A percentile compares a stretch with the other conserved stretches of the same genome.
These are phyloP conservation scores for Trachurus trachurus DNA, from an alignment of 2,797 vertebrate genomes.

Conservation along the genomic window DNA sequence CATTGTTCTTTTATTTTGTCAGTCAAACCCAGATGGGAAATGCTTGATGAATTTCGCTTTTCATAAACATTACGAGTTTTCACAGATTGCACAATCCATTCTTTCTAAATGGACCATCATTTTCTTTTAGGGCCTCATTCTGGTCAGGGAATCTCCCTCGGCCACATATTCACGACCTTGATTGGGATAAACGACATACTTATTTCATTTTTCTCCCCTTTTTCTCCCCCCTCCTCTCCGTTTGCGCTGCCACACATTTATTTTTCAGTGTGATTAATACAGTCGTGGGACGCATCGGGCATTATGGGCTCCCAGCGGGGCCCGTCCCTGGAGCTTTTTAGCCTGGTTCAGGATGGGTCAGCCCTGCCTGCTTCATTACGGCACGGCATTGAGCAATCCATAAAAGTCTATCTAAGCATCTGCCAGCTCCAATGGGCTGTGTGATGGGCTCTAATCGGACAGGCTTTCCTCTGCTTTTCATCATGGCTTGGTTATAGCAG, in stretches of 20 bases:
- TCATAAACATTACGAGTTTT: slow-evolving; percentile 75
- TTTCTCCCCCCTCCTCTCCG: slow-evolving; percentile 14
- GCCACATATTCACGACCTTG: slow-evolving; percentile 76
- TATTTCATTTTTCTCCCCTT: slow-evolving; percentile 68
- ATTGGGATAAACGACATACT: slow-evolving; percentile 81
- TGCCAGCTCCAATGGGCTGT: slow-evolving; percentile 95
- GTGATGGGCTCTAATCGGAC: slow-evolving; percentile 93
- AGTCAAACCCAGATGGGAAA: slow-evolving; percentile 68
- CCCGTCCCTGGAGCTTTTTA: slow-evolving; percentile 90
- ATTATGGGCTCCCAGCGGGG: slow-evolving; percentile 94
- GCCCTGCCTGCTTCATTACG: slow-evolving; percentile 93
- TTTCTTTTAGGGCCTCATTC: slow-evolving; percentile 69
- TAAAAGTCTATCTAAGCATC: slow-evolving; percentile 99
- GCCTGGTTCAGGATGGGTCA: slow-evolving; percentile 93
- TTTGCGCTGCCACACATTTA: slow-evolving; percentile 90
- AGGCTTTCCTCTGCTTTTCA: slow-evolving; percentile 83
- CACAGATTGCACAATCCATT: slow-evolving; percentile 77
- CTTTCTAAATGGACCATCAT: slow-evolving; percentile 73
- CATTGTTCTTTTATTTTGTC: slow-evolving; percentile 55
- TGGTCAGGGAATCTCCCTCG: slow-evolving; percentile 64
- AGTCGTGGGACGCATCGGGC: slow-evolving; percentile 85
- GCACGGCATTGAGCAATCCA: slow-evolving; percentile 97
- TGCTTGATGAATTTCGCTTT: slow-evolving; percentile 69
- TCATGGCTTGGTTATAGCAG: slow-evolving; percentile 61
- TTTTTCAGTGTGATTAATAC: slow-evolving; percentile 97